phyloP scores from a whole-genome alignment of 2,113 vertebrate species.

The Numida meleagris region DNA sequence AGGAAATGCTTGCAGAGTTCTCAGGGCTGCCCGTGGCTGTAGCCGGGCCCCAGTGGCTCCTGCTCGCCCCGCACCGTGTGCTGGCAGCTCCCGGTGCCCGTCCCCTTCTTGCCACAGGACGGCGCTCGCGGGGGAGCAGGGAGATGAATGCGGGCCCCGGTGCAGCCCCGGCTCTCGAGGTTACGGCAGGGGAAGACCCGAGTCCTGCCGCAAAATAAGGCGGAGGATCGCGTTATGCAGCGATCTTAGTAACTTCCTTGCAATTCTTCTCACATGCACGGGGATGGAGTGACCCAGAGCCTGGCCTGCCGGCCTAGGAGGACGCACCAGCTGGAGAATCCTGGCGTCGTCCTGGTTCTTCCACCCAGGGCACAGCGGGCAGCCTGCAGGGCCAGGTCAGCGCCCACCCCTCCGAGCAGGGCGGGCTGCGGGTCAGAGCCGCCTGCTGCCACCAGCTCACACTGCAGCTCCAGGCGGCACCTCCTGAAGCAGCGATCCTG shows the following conservation, averaged over 20 bases:
- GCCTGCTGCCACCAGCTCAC: not conserved
- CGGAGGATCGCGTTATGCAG: not conserved
- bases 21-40: not conserved
- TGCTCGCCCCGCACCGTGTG: not conserved
- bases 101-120: not conserved
- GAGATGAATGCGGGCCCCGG: not conserved
- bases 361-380: fast-evolving
- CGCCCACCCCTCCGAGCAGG: not conserved
- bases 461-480: not conserved
- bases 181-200: no score
- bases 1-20: fast-evolving
- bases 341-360: fast-evolving
- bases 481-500: fast-evolving
- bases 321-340: not conserved
- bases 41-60: not conserved
- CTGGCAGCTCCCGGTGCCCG: not conserved
- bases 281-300: fast-evolving
- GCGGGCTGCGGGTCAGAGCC: not conserved
- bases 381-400: fast-evolving
- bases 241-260: not conserved
- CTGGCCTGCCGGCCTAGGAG: not conserved
- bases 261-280: fast-evolving
- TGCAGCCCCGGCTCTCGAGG: fast-evolving
- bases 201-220: not conserved
- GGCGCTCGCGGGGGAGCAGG: not conserved